These are phyloP conservation scores for Candidula unifasciata DNA, from an alignment of 2,888 invertebrate species.

Conservation along the genomic window DNA sequence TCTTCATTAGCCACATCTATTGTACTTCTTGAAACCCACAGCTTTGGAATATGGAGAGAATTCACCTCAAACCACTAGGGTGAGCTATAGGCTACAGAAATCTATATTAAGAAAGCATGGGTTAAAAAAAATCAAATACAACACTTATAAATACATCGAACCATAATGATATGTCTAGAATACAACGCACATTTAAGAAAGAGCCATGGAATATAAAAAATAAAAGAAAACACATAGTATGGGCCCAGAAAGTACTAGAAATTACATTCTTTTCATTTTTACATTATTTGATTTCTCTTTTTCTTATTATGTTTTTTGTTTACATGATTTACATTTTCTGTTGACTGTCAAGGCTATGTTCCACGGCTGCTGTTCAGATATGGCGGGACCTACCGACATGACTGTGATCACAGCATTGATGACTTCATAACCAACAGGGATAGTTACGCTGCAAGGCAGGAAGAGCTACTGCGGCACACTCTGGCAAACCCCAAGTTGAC, in stretches of 20 bases:
- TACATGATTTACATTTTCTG: not conserved
- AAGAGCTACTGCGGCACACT: constrained; percentile 66
- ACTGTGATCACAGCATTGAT: constrained; percentile 76
- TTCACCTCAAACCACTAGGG: no score
- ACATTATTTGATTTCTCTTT: not conserved
- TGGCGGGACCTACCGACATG: constrained; percentile 76
- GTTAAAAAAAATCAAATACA: no score
- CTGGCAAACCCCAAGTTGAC: constrained; percentile 69
- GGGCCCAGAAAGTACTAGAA: no score
- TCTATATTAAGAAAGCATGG: no score
- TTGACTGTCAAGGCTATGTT: constrained; percentile 71
- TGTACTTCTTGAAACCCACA: no score
- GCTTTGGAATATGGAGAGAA: no score
- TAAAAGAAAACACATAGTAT: not conserved
- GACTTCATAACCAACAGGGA: constrained; percentile 70
- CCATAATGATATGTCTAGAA: no score
- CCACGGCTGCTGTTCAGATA: constrained; percentile 77
- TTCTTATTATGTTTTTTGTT: not conserved
- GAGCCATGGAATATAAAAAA: not conserved
- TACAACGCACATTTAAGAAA: no score
- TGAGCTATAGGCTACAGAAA: no score
- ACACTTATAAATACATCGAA: no score
- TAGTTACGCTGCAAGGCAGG: constrained; percentile 63
- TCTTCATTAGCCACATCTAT: no score
- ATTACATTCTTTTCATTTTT: not conserved